Percentiles rank a stretch among this genome's conserved stretches.
Evolutionary conservation across 92 coral and sea anemone species (phyloP).

Genomic region (Epizoanthus ramosus): DNA sequence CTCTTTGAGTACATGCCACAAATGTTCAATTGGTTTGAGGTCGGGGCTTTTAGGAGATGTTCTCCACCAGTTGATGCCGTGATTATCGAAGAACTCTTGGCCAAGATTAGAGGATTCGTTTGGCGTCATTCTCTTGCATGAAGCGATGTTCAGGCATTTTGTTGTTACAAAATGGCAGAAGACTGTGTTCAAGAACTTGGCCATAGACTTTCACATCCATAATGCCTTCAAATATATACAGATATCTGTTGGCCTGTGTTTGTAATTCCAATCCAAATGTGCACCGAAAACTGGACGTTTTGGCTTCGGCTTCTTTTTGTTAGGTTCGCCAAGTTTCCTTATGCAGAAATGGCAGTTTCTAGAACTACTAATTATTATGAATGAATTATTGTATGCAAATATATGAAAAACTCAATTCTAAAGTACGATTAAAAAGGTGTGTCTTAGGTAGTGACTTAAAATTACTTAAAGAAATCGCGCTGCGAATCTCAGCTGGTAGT

Average conservation of each 20-base stretch:
- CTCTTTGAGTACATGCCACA: constrained; percentile 56
- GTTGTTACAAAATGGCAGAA: constrained; percentile 31
- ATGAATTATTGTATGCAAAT: no score
- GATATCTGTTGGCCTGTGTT: constrained; percentile 40
- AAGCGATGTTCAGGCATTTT: constrained; percentile 37
- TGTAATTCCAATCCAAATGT: constrained; percentile 57
- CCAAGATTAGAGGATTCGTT: constrained; percentile 40
- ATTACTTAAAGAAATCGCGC: no score
- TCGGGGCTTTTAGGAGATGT: constrained; percentile 63
- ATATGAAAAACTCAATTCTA: no score
- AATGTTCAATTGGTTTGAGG: constrained; percentile 55
- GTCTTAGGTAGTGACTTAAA: no score
- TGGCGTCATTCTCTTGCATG: constrained; percentile 50
- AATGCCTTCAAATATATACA: constrained; percentile 56
- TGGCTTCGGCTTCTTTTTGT: constrained; percentile 47
- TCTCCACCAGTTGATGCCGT: constrained; percentile 55
- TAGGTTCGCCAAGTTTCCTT: constrained; percentile 31
- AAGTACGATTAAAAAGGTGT: no score
- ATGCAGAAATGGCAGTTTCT: constrained; percentile 31
- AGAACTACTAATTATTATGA: no score
- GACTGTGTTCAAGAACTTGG: constrained; percentile 28
- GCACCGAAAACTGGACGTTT: constrained; percentile 49
- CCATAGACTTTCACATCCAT: constrained; percentile 44
- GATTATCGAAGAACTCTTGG: constrained; percentile 42
- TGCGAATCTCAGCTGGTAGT: no score